phyloP scores from a whole-genome alignment of 2,113 vertebrate genomes.

The Himantopus leucocephalus region DNA sequence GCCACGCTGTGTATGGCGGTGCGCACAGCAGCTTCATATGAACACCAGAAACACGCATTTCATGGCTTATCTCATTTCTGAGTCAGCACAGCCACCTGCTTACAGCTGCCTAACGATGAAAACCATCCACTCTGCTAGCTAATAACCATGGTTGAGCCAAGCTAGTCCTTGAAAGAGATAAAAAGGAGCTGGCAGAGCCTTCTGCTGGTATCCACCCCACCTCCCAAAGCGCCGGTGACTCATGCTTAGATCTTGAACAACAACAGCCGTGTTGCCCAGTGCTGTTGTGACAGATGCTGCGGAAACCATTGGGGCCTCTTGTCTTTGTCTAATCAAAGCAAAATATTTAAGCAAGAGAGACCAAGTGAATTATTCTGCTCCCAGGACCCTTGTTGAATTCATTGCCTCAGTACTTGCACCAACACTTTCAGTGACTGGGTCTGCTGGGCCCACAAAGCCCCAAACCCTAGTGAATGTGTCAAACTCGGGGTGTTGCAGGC shows the following conservation, averaged over 20 bases:
- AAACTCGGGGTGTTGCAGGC: neutral
- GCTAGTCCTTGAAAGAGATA: neutral
- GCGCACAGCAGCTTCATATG: neutral
- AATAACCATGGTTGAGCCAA: neutral
- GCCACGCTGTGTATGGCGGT: accelerated
- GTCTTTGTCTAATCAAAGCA: neutral
- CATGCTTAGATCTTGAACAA: neutral
- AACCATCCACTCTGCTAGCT: neutral
- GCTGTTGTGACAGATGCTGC: neutral
- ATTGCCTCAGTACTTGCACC: neutral
- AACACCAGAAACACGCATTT: accelerated
- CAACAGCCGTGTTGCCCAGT: neutral
- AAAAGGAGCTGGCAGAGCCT: neutral
- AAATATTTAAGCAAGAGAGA: neutral
- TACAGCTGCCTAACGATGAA: neutral
- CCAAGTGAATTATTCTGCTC: neutral
- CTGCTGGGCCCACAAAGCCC: neutral
- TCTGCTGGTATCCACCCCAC: neutral
- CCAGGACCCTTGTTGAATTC: neutral
- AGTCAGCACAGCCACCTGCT: neutral
- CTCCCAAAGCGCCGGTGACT: neutral
- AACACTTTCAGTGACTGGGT: neutral
- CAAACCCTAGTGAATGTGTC: neutral
- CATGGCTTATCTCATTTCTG: neutral
- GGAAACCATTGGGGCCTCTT: neutral